phyloP scores from a whole-genome alignment of 2,888 invertebrate species.

The Ashinkailepas kermadecensis region DNA sequence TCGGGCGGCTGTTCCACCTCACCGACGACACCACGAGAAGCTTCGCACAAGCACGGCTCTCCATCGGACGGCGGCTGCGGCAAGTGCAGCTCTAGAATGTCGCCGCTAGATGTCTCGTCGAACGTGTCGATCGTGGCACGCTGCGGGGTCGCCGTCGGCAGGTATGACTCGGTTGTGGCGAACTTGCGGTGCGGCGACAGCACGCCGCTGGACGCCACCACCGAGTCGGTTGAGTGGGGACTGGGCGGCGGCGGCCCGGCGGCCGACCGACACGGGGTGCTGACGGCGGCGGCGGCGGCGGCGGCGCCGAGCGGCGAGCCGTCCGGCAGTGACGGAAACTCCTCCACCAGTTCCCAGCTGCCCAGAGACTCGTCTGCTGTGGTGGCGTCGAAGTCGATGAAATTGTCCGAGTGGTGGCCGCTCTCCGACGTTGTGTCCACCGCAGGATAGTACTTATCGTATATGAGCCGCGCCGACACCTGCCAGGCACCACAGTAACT shows the following conservation, averaged over 20 bases:
- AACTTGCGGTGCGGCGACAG: neutral
- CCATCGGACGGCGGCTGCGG: neutral
- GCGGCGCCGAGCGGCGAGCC: neutral
- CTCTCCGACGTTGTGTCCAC: neutral
- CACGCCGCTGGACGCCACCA: slow-evolving; percentile 7
- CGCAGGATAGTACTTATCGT: neutral
- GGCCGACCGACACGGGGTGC: neutral
- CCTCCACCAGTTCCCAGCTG: slow-evolving; percentile 1
- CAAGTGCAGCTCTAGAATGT: neutral
- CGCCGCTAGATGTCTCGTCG: slow-evolving; percentile 19
- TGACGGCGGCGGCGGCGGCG: neutral
- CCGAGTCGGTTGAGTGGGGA: neutral
- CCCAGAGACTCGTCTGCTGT: neutral
- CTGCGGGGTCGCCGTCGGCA: neutral
- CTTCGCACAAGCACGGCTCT: neutral
- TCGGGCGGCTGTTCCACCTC: too few relatives aligned
- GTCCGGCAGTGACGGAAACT: slow-evolving; percentile 6
- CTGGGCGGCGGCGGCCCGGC: neutral
- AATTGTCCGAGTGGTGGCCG: neutral
- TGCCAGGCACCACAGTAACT: neutral
- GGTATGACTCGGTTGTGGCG: neutral
- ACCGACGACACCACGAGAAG: neutral
- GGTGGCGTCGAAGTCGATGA: slow-evolving; percentile 19
- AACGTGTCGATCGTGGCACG: neutral
- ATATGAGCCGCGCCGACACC: neutral